phyloP scores from a whole-genome alignment of 2,888 invertebrate genomes.

The Zhuqinia jingwanae region DNA sequence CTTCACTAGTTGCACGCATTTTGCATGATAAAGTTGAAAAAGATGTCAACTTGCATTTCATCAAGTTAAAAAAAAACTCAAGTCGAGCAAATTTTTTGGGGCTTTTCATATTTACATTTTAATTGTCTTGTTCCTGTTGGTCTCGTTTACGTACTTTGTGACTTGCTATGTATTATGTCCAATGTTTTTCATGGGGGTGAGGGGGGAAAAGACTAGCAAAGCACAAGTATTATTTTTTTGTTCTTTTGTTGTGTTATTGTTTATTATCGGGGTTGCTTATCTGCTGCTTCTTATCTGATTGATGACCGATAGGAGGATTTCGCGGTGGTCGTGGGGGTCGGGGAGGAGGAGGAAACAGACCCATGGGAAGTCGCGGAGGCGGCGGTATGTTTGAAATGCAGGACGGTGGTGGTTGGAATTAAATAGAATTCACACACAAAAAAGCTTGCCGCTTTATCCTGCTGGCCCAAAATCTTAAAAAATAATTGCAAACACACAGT shows the following conservation, averaged over 20 bases:
- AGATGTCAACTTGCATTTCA: slow-evolving; percentile 5
- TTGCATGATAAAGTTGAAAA: slow-evolving; percentile 21
- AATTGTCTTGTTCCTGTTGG: slow-evolving; percentile 73
- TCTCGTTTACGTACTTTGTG: slow-evolving; percentile 77
- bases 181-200: slow-evolving; percentile 60
- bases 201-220: slow-evolving; percentile 68
- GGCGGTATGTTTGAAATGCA: slow-evolving; percentile 76
- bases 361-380: slow-evolving; percentile 75
- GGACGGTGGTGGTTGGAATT: slow-evolving; percentile 76
- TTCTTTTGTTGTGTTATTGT: slow-evolving; percentile 71
- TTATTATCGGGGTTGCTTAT: slow-evolving; percentile 73
- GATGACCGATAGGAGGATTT: slow-evolving; percentile 75
- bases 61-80: background rate
- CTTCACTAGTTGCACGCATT: slow-evolving; percentile 37
- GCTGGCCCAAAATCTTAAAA: slow-evolving; percentile 74
- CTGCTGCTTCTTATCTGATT: slow-evolving; percentile 71
- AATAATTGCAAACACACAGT: slow-evolving; percentile 64
- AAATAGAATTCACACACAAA: slow-evolving; percentile 62
- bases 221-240: slow-evolving; percentile 68
- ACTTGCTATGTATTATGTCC: slow-evolving; percentile 67
- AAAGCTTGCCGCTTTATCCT: slow-evolving; percentile 74
- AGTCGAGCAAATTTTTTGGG: slow-evolving; percentile 37
- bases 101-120: slow-evolving; percentile 40
- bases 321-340: slow-evolving; percentile 76
- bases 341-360: slow-evolving; percentile 80